Percentiles rank a stretch among this genome's conserved stretches.
These are phyloP conservation scores for Polia nebulosa DNA, from an alignment of 2,888 invertebrate species.

Conservation along the genomic window DNA sequence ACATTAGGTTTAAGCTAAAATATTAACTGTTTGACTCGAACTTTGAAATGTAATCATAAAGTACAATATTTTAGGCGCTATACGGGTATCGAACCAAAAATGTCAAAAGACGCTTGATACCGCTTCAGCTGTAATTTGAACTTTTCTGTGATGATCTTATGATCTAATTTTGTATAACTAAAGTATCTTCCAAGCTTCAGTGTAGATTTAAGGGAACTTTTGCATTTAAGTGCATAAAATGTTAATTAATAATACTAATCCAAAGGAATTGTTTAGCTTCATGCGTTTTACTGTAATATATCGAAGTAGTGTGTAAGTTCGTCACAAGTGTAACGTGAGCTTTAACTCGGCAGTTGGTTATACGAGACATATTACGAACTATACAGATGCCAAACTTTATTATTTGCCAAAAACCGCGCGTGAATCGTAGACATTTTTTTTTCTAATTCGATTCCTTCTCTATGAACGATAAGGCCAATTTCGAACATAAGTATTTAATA, in stretches of 20 bases:
- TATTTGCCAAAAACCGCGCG: no score
- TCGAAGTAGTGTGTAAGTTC: conserved; percentile 56
- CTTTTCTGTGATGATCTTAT: conserved; percentile 53
- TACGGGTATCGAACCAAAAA: conserved; percentile 68
- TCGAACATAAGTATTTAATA: no score
- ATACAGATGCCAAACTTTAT: not conserved
- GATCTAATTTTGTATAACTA: conserved; percentile 56
- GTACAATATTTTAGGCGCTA: conserved; percentile 47
- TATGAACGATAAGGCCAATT: no score
- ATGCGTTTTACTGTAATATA: conserved; percentile 61
- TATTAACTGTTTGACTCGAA: conserved; percentile 48
- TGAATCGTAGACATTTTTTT: no score
- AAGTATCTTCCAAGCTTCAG: conserved; percentile 37
- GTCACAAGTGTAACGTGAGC: conserved; percentile 69
- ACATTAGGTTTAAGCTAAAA: conserved; percentile 38
- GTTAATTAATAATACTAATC: conserved; percentile 66
- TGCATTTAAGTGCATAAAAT: conserved; percentile 62
- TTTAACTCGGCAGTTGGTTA: conserved; percentile 70
- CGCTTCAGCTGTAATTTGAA: conserved; percentile 53
- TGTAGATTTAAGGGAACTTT: conserved; percentile 48
- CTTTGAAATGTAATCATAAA: conserved; percentile 35
- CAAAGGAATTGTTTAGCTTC: conserved; percentile 60
- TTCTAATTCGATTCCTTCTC: not conserved
- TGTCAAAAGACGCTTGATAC: conserved; percentile 64
- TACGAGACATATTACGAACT: conserved; percentile 14